Percentiles rank a stretch among this genome's conserved stretches.
Conservation (phyloP, 1,140 invertebrate species). For the Nylanderia fulva region DNA sequence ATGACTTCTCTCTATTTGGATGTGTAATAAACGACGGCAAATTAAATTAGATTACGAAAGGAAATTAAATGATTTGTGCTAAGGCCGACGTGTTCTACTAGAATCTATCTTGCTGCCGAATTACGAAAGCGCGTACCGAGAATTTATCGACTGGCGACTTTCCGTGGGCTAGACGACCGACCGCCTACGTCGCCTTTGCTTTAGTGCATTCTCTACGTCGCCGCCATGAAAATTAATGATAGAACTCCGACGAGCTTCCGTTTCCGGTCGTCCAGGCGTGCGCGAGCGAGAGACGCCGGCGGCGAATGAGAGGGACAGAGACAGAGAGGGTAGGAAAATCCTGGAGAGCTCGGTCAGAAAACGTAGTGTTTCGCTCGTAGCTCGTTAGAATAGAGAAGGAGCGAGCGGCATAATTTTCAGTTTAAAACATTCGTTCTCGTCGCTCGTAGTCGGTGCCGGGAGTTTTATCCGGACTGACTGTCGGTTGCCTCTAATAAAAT, state of each 20-base stretch:
- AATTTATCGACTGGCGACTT: constrained; percentile 56
- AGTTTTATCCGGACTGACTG: constrained; percentile 19
- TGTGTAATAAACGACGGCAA: not conserved
- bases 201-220: constrained; percentile 56
- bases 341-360: constrained; percentile 22
- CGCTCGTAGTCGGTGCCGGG: constrained; percentile 1
- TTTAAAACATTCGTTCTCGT: constrained; percentile 56
- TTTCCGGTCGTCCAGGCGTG: constrained; percentile 32
- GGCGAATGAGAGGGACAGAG: not conserved
- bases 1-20: not conserved
- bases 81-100: not conserved
- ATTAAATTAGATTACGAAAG: constrained; percentile 4
- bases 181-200: constrained; percentile 43
- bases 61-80: not conserved
- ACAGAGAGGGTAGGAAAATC: constrained; percentile 10
- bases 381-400: constrained; percentile 42
- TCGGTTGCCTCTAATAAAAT: constrained; percentile 40
- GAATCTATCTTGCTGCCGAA: constrained; percentile 4
- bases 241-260: constrained; percentile 56
- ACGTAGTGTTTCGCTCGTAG: constrained; percentile 46
- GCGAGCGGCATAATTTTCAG: constrained; percentile 53
- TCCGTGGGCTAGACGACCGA: constrained; percentile 13
- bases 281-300: constrained; percentile 17
- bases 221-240: constrained; percentile 58
- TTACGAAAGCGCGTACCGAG: constrained; percentile 26